Percentiles rank a stretch among this genome's conserved stretches.
These are phyloP conservation scores for Acronicta alni DNA, from an alignment of 2,888 invertebrate genomes.

Conservation along the genomic window DNA sequence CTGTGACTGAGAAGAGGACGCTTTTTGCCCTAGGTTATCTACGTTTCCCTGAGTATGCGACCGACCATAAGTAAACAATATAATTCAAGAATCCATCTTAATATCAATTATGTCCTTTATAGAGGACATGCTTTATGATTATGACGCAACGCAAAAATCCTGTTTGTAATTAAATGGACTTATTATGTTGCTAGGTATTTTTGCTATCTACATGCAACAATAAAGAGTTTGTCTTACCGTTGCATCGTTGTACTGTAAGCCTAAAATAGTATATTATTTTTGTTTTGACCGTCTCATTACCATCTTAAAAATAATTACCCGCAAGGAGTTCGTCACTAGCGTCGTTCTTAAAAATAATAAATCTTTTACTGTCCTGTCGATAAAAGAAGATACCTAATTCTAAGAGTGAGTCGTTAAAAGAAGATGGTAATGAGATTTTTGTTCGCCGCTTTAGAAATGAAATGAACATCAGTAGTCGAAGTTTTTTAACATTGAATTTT, in stretches of 20 bases:
- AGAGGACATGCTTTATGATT: constrained; percentile 20
- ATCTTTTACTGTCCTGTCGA: constrained; percentile 71
- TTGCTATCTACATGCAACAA: too few relatives aligned
- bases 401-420: constrained; percentile 76
- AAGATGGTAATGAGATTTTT: constrained; percentile 73
- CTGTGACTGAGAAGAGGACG: neutral
- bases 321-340: constrained; percentile 24
- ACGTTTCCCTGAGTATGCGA: constrained; percentile 26
- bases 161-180: neutral
- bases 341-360: constrained; percentile 63
- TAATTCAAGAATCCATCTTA: constrained; percentile 15
- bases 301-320: neutral
- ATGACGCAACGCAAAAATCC: neutral
- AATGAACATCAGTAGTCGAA: constrained; percentile 46
- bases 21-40: constrained; percentile 23
- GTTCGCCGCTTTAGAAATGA: constrained; percentile 39
- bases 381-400: constrained; percentile 77
- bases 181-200: too few relatives aligned
- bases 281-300: too few relatives aligned
- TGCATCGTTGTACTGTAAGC: too few relatives aligned
- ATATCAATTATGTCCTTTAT: constrained; percentile 2
- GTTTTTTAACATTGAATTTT: constrained; percentile 25
- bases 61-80: constrained; percentile 19
- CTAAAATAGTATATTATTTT: too few relatives aligned
- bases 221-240: too few relatives aligned